Evolutionary conservation across 92 coral and sea anemone species (phyloP).

Genomic region (Actinernus sp.): DNA sequence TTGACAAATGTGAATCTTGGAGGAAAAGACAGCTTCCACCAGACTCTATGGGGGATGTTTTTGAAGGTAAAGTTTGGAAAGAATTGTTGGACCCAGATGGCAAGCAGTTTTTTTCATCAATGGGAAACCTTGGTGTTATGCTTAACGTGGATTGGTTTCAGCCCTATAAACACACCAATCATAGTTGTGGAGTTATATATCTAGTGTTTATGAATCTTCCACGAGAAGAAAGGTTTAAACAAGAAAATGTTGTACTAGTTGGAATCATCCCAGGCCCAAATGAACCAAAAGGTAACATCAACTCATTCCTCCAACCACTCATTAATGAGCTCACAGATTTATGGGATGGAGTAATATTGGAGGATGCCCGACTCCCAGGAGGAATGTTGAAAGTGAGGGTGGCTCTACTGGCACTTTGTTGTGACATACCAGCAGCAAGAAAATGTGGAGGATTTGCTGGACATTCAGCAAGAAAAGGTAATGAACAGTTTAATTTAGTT

Average conservation of each 20-base stretch:
- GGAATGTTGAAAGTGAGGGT: slow-evolving; percentile 20
- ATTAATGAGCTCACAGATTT: slow-evolving; percentile 44
- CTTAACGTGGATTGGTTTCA: slow-evolving; percentile 60
- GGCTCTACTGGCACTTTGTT: slow-evolving; percentile 24
- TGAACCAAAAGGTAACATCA: slow-evolving; percentile 42
- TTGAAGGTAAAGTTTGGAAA: slow-evolving; percentile 61
- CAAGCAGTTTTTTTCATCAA: slow-evolving; percentile 3
- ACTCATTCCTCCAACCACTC: slow-evolving; percentile 50
- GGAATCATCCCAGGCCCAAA: slow-evolving; percentile 53
- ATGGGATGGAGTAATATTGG: slow-evolving; percentile 50
- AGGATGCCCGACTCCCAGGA: slow-evolving; percentile 1
- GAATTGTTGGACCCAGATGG: slow-evolving; percentile 22
- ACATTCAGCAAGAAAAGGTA: slow-evolving; percentile 49
- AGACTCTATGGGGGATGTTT: slow-evolving; percentile 47
- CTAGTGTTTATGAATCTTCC: slow-evolving; percentile 37
- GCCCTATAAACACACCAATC: slow-evolving; percentile 41
- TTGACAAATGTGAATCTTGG: slow-evolving; percentile 54
- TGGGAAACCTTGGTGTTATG: slow-evolving; percentile 32
- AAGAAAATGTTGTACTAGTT: slow-evolving; percentile 29
- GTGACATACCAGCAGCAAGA: slow-evolving; percentile 59
- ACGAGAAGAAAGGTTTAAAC: slow-evolving; percentile 22
- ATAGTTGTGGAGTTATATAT: slow-evolving; percentile 40
- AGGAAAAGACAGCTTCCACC: slow-evolving; percentile 21
- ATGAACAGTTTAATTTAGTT: background rate
- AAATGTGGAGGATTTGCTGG: slow-evolving; percentile 67